Conservation (phyloP, 1,140 invertebrate species). For the Hetaerina americana region DNA sequence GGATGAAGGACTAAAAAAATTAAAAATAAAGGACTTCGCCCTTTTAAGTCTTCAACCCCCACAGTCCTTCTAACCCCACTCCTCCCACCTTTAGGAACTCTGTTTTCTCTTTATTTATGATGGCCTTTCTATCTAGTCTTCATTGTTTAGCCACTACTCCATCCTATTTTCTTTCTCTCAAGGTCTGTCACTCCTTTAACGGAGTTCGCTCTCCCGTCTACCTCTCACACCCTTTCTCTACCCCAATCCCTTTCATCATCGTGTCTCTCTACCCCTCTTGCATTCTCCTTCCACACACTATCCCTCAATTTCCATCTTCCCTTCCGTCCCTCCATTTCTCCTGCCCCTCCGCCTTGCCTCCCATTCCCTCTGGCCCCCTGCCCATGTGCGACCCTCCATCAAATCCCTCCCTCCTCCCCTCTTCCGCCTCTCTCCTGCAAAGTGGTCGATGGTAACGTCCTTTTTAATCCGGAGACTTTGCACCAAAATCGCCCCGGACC, state of each 20-base stretch:
- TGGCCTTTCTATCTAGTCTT: too few species aligned
- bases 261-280: background rate
- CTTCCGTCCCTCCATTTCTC: background rate
- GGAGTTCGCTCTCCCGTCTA: too few species aligned
- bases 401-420: background rate
- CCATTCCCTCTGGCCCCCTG: background rate
- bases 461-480: background rate
- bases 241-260: background rate
- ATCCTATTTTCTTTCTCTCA: too few species aligned
- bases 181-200: too few species aligned
- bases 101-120: too few species aligned
- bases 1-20: too few species aligned
- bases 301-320: background rate
- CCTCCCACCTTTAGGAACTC: too few species aligned
- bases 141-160: too few species aligned
- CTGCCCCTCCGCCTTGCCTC: background rate
- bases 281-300: background rate
- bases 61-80: too few species aligned
- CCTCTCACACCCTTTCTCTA: background rate
- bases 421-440: background rate
- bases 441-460: background rate
- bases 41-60: too few species aligned
- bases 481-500: background rate
- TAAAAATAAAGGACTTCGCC: too few species aligned
- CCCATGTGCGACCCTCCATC: background rate